Evolutionary conservation across 2,113 vertebrate genomes (phyloP), one percentile per base, ranked within the genome.

Genomic region (Dermatemys mawii): DNA sequence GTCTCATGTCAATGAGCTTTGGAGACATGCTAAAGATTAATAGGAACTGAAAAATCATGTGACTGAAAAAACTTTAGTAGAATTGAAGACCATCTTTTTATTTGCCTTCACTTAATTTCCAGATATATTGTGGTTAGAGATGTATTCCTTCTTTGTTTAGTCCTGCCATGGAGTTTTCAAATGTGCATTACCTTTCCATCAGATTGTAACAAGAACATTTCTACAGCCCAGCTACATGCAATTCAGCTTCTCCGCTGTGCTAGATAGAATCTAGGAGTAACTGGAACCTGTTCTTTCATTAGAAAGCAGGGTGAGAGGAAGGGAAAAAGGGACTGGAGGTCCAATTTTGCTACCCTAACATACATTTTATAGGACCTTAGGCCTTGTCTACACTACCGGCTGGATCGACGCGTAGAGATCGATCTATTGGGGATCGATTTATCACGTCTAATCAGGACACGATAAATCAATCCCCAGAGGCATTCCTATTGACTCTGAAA

Each of bases 351-450:
- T 63, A 17, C 81, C 78, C 78, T 80, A 5, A 8, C 73, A 12
- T 4, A 82, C 0, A 1, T 3, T 0, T 0, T 2, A 2, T 29
- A 7, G 10, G 7, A 9, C 2, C 49, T 80, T n/a, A n/a, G n/a
- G n/a, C n/a, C n/a, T n/a, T n/a, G n/a, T n/a, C n/a, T n/a, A n/a
- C n/a, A n/a, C n/a, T n/a, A n/a, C n/a, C n/a, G n/a, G n/a, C n/a
- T n/a, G n/a, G n/a, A n/a, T n/a, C n/a, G n/a, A n/a, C n/a, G n/a
- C n/a, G n/a, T n/a, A n/a, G n/a, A n/a, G n/a, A n/a, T n/a, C n/a
- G n/a, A n/a, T n/a, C n/a, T n/a, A n/a, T n/a, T n/a, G n/a, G n/a
- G n/a, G n/a, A n/a, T n/a, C n/a, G n/a, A n/a, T n/a, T n/a, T n/a
- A n/a, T n/a, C n/a, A n/a, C n/a, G n/a, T n/a, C n/a, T n/a, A n/a